Evolutionary conservation across 2,888 invertebrate genomes (phyloP), one percentile per base, ranked within the genome.

Genomic region (Acrobasis consociella): DNA sequence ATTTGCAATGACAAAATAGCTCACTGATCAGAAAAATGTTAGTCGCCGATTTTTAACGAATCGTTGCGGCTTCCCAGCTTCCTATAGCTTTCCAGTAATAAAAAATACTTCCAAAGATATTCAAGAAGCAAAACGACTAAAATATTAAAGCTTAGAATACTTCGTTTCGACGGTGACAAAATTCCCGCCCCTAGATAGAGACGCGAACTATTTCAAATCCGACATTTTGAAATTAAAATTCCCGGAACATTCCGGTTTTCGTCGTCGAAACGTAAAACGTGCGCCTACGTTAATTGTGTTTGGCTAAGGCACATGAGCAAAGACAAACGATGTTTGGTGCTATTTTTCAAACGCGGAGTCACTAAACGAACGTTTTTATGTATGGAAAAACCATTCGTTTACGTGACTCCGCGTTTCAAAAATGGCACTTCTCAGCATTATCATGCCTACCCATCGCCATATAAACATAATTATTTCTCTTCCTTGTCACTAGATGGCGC

Each of bases 211-310:
- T 56, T 55, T 17, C n/a, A 46, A 56, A 56, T 42, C 56, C 42
- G 56, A 56, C 56, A 56, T 56, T 56, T 42, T 15, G 42, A 22
- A 56, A 56, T 56, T 42, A 56, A 42, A 56, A 56, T 56, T 56
- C 56, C 22, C 39, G 17, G 13, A 46, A 42, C 39, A 56, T 56
- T 42, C 56, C 56, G 13, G 42, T 42, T 22, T 42, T 17, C 56
- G 22, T 52, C 52, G 52, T 39, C 56, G 11, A 56, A 56, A 56
- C 56, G 52, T 52, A 31, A 31, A 52, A 52, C 52, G 56, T 56
- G 42, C 56, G 56, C 56, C 56, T 38, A 55, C 56, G 56, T 56
- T 39, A 56, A 56, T 42, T 42, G 56, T 42, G 46, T 56, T 56
- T 42, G 46, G 22, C 52, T 13, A 52, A 52, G 52, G 31, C 31